Percentiles rank a stretch among this genome's conserved stretches.
phyloP scores from a whole-genome alignment of 2,797 vertebrate species.

The Hylomyscus alleni region DNA sequence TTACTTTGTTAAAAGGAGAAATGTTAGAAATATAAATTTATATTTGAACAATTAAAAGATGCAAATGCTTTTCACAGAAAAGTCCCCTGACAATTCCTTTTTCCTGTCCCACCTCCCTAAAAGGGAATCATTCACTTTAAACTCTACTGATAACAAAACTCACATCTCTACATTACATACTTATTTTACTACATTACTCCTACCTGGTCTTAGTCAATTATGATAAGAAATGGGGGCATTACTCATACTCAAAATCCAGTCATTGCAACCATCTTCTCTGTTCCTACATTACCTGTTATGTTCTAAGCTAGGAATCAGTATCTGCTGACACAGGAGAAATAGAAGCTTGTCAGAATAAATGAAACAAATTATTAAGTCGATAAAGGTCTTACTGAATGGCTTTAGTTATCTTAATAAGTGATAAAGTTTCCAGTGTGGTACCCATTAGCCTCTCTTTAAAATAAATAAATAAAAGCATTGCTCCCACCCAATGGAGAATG shows the following conservation, averaged over 20 bases:
- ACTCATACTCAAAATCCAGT: accelerated
- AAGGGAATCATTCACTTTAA: not conserved
- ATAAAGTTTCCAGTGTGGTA: not conserved
- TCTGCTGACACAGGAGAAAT: not conserved
- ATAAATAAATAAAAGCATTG: not conserved
- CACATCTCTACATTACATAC: not conserved
- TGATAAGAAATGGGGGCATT: not conserved
- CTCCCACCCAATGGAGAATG: not conserved
- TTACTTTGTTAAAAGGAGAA: not conserved
- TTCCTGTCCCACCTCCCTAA: not conserved
- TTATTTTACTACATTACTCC: not conserved
- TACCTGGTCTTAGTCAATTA: not conserved
- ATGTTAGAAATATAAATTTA: constrained; percentile 47
- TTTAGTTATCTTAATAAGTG: constrained; percentile 18
- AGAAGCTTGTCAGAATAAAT: constrained; percentile 7
- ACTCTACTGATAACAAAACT: not conserved
- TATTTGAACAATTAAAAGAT: not conserved
- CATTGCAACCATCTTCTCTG: not conserved
- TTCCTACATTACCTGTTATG: not conserved
- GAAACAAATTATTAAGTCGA: constrained; percentile 40
- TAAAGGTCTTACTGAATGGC: not conserved
- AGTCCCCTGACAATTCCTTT: not conserved
- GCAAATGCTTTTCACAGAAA: constrained; percentile 7
- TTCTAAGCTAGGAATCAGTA: not conserved
- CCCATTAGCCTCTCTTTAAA: not conserved